Evolutionary conservation across 2,113 vertebrate genomes (phyloP).

Genomic region (Tympanuchus pallidicinctus): DNA sequence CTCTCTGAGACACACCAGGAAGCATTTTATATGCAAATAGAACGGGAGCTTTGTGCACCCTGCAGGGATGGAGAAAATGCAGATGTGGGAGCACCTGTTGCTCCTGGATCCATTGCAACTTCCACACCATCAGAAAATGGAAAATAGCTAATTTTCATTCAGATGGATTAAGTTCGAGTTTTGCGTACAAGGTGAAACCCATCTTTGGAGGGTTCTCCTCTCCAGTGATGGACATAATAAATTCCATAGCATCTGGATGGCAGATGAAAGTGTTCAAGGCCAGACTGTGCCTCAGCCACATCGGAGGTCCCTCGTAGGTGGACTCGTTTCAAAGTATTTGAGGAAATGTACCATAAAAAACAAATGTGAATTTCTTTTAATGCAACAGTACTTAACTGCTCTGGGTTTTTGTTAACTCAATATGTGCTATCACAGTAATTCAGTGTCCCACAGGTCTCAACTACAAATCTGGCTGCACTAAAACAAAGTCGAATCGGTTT

Average conservation of each 20-base stretch:
- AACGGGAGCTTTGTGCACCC: conserved; percentile 28
- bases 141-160: conserved; percentile 31
- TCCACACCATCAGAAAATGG: conserved; percentile 19
- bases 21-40: conserved; percentile 76
- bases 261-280: conserved; percentile 48
- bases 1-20: conserved; percentile 45
- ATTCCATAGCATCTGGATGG: conserved; percentile 56
- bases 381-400: conserved; percentile 47
- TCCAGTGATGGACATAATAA: background rate
- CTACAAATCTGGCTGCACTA: conserved; percentile 48
- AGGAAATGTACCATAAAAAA: conserved; percentile 34
- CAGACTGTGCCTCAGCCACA: conserved; percentile 9
- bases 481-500: background rate
- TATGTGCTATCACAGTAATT: conserved; percentile 57
- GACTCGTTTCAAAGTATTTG: background rate
- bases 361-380: conserved; percentile 31
- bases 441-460: conserved; percentile 50
- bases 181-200: background rate
- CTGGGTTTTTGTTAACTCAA: conserved; percentile 52
- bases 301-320: background rate
- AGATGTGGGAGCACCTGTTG: conserved; percentile 5
- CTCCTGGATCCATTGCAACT: conserved; percentile 14
- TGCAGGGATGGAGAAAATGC: conserved; percentile 48
- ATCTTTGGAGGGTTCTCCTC: conserved; percentile 50
- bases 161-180: background rate